Conservation (phyloP, 2,888 invertebrate genomes). For the Drosophila borealis region DNA sequence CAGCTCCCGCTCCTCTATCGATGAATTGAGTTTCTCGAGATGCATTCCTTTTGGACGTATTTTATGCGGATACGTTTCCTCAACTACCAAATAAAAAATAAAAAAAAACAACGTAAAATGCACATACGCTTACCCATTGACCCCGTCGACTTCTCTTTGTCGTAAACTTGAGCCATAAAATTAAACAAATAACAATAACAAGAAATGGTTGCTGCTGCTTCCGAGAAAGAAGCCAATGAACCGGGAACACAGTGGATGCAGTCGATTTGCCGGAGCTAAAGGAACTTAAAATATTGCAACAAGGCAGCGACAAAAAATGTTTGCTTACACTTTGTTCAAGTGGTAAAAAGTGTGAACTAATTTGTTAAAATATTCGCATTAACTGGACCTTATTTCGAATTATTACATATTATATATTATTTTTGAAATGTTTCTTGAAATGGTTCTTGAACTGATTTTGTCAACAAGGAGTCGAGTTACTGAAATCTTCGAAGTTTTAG, state of each 20-base stretch:
- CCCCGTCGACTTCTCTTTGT: slow-evolving; percentile 57
- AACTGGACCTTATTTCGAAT: too few relatives aligned
- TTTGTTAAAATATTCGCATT: neutral
- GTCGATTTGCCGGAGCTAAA: slow-evolving; percentile 15
- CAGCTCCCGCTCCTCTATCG: neutral
- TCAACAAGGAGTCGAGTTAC: too few relatives aligned
- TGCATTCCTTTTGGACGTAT: slow-evolving; percentile 31
- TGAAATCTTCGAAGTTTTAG: too few relatives aligned
- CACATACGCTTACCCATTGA: slow-evolving; percentile 50
- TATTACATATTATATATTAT: too few relatives aligned
- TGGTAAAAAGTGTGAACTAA: slow-evolving; percentile 8
- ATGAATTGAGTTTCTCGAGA: slow-evolving; percentile 20
- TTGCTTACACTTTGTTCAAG: slow-evolving; percentile 19
- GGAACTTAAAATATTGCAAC: neutral
- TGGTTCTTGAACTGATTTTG: too few relatives aligned
- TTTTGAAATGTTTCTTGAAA: too few relatives aligned
- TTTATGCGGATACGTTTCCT: slow-evolving; percentile 20
- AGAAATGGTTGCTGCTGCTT: slow-evolving; percentile 32
- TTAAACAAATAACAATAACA: slow-evolving; percentile 42
- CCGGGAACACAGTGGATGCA: slow-evolving; percentile 21
- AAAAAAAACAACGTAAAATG: slow-evolving; percentile 20
- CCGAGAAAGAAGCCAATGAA: slow-evolving; percentile 53
- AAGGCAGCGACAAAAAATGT: neutral
- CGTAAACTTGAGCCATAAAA: slow-evolving; percentile 69
- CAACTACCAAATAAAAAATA: neutral